Evolutionary conservation across 2,888 invertebrate species (phyloP), one percentile per base, ranked within the genome.

Genomic region (Erebia epiphron): DNA sequence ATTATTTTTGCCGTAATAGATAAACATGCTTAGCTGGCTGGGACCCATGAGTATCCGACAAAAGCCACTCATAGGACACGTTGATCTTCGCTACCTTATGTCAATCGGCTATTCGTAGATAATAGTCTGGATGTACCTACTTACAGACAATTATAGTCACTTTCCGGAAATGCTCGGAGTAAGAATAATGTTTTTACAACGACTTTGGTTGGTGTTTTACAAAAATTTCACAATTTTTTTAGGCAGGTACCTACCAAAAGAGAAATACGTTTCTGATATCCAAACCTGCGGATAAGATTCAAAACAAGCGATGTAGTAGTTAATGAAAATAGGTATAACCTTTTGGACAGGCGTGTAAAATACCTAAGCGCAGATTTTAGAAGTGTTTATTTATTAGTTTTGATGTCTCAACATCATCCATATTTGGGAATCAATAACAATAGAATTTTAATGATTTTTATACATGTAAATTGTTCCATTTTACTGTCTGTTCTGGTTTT

Each of bases 251-350:
- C 8, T 8, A 46, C 11, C 11, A 46, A 46, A 13, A 13, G 11
- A 43, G 10, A 43, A 43, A 11, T 2, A 11, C 3, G 13, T 46
- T 46, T 16, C 2, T 52, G 11, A 41, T 10, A 41, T 35, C 21
- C 14, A 46, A 62, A 46, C 46, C 21, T 62, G 21, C 46, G 1
- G 5, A 8, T 62, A 62, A 18, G 13, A 14, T 13, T 21, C 7
- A 21, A 18, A 62, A 8, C 13, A 62, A 62, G 13, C 21, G 13
- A 13, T 49, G 13, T 18, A 14, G 13, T 46, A 21, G 13, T 13
- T 62, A 62, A 49, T 16, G 16, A 16, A 54, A 54, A 49, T 21
- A 14, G 14, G 49, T 62, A 21, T 62, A 49, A 62, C 13, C 49
- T 21, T 26, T 49, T 62, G 9, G 11, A 49, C 62, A 62, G 62